Base-by-base conservation (phyloP, 2,888 invertebrate species). In the Schizaphis graminum region DNA sequence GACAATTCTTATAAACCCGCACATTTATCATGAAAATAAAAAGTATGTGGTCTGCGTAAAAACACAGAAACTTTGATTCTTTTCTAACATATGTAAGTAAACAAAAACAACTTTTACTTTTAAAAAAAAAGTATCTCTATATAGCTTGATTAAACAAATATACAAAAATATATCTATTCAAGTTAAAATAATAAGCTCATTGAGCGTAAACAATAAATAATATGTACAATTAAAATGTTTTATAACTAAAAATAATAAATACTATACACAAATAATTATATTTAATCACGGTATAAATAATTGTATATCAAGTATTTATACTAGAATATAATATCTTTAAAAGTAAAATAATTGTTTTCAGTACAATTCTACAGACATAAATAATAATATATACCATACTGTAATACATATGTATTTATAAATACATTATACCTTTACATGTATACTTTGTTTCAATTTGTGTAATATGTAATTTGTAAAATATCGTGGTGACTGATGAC, bases 11-110 rank as follows among this genome's bases (percentile, higher is more conserved):
- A 16, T 77, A 77, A 53, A 35, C 41, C 53, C 35, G 11, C 8
- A 84, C 44, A 91, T 35, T 24, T 28, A 28, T 91, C 85, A 84
- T 91, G 41, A 44, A 84, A 56, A 91, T 77, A 77, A 84, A 53
- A 91, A 56, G 41, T 56, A 84, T 84, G 84, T 28, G 84, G 10
- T 84, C 26, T 26, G 49, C 1, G 49, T 67, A n/a, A 13, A 77
- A 90, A 90, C 1, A 13, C 41, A 41, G 49, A 87, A n/a, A 49
- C 21, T 77, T 8, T 8, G 21, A 21, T 87, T 87, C 5, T 53
- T 13, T 49, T 87, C n/a, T 87, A 35, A 35, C 35, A 21, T 35
- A 35, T 41, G 21, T 35, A 35, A 35, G 35, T 35, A 77, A 35
- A 21, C 35, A 35, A 8, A 8, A 77, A 77, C 21, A 10, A 35